These are phyloP conservation scores for Chelonoidis abingdonii DNA, from an alignment of 2,113 vertebrate genomes.

Conservation along the genomic window DNA sequence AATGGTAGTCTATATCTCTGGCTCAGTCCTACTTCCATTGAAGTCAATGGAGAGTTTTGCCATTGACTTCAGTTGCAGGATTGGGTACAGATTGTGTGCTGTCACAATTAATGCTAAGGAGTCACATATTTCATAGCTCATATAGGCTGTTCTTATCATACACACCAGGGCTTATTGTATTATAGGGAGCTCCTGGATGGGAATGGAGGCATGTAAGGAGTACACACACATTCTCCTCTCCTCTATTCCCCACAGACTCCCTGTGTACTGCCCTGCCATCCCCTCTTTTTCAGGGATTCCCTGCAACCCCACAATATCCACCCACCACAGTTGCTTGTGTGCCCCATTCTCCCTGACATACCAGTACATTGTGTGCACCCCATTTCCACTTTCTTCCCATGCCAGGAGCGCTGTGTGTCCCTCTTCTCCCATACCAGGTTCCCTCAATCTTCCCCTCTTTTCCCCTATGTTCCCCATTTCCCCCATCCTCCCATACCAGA, in stretches of 20 bases:
- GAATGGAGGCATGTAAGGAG: too few relatives aligned
- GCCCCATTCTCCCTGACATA: background rate
- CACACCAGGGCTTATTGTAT: background rate
- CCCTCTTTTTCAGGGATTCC: background rate
- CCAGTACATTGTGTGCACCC: too few relatives aligned
- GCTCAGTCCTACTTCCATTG: background rate
- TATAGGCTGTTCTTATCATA: background rate
- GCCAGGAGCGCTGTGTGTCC: background rate
- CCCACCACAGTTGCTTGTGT: background rate
- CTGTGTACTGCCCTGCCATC: background rate
- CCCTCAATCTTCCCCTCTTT: background rate
- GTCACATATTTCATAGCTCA: background rate
- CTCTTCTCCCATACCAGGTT: background rate
- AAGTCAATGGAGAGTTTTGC: background rate
- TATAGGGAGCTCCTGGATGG: background rate
- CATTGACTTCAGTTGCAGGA: background rate
- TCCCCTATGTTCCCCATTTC: background rate
- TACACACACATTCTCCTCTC: too few relatives aligned
- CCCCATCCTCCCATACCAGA: background rate
- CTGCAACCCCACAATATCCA: background rate
- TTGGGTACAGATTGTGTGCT: too few relatives aligned
- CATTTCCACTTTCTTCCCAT: background rate
- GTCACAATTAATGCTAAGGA: background rate
- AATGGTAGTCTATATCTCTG: rapidly evolving
- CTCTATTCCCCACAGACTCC: background rate